phyloP scores from a whole-genome alignment of 2,888 invertebrate species.

The Troides aeacus region DNA sequence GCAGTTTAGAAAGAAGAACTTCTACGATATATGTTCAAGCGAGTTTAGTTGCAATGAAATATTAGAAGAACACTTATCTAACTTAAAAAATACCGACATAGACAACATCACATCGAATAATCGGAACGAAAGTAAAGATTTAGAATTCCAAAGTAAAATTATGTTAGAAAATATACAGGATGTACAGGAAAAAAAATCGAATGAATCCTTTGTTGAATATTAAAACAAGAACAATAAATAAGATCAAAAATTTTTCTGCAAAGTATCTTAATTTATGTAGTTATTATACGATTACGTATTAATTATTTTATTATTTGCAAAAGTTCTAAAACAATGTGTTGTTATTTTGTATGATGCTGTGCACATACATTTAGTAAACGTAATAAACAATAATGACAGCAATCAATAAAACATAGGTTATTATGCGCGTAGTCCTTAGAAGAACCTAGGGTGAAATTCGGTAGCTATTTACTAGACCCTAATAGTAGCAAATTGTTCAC shows the following conservation, averaged over 20 bases:
- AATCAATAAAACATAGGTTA: not conserved
- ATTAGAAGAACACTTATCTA: not conserved
- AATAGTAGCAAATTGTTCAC: slow-evolving; percentile 12
- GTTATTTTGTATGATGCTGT: not conserved
- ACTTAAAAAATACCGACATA: not conserved
- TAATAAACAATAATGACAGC: not conserved
- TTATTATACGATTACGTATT: not conserved
- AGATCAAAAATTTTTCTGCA: not conserved
- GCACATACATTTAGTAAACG: no score
- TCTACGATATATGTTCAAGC: not conserved
- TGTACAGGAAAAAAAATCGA: not conserved
- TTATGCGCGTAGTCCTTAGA: slow-evolving; percentile 20
- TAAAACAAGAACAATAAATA: not conserved
- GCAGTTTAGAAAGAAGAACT: not conserved
- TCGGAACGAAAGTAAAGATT: not conserved
- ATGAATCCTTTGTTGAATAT: not conserved
- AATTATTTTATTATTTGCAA: not conserved
- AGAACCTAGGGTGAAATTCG: slow-evolving; percentile 6
- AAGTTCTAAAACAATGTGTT: not conserved
- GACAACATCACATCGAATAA: not conserved
- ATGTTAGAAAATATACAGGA: not conserved
- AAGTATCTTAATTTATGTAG: no score
- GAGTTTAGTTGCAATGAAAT: not conserved
- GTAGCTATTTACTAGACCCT: not conserved
- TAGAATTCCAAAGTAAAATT: not conserved